A percentile compares a stretch with the other conserved stretches of the same genome.
Evolutionary conservation across 1,140 invertebrate genomes (phyloP).

Genomic region (Magallana gigas): DNA sequence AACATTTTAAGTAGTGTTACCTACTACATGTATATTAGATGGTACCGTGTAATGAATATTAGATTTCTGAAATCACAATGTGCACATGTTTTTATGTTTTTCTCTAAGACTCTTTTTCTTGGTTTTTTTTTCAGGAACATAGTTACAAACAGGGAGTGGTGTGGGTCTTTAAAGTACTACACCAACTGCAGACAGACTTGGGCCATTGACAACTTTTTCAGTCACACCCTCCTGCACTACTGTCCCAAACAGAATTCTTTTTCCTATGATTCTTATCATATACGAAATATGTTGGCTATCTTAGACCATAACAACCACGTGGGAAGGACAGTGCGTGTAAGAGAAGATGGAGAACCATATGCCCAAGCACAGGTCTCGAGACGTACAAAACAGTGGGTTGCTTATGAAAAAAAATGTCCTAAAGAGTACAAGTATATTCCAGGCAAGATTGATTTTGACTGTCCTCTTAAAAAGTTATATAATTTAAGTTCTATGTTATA

Average conservation of each 20-base stretch:
- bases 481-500: background rate
- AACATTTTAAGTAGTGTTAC: too few relatives aligned
- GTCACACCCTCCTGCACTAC: background rate
- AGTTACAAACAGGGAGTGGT: background rate
- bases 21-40: too few relatives aligned
- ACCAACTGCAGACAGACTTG: background rate
- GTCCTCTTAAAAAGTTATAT: background rate
- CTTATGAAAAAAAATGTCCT: background rate
- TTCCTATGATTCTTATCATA: background rate
- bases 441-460: background rate
- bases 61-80: too few relatives aligned
- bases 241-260: constrained; percentile 23
- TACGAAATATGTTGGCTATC: constrained; percentile 1
- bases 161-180: constrained; percentile 5
- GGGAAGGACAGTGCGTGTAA: background rate
- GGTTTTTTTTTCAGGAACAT: background rate
- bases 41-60: too few relatives aligned
- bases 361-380: background rate
- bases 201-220: background rate
- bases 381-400: constrained; percentile 14
- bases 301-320: constrained; percentile 11
- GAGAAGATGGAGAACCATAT: background rate
- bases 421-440: constrained; percentile 15
- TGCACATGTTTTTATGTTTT: too few relatives aligned
- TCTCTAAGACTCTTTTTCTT: too few relatives aligned